Base-by-base conservation (phyloP, 2,113 vertebrate genomes). In the Melanostigma gelatinosum region DNA sequence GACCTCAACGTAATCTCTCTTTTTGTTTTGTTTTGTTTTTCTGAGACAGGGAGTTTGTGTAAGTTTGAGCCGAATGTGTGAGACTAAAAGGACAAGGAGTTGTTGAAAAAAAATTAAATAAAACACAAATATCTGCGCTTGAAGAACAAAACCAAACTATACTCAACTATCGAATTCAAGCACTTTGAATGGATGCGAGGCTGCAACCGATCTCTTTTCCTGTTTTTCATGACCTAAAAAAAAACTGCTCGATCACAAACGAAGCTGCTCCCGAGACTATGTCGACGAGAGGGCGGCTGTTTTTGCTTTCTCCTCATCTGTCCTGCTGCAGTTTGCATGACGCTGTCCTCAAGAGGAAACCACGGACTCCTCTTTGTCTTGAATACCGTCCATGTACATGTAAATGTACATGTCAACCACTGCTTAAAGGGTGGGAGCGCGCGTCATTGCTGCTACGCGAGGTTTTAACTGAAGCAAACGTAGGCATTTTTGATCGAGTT, bases 1-100 rank as follows among this genome's bases (percentile, higher is more conserved):
- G 12, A 95, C 95, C 71, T 95, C 96, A 50, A 97, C 97, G 87
- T 97, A 94, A 91, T 88, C 58, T 4, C 58, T 52, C 20, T 60
- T 50, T 27, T 54, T 22, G 24, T 54, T 54, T 57, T 27, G 4
- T 27, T 57, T 27, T 15, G 11, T 13, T 80, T n/a, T 52, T 8
- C 8, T 52, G 44, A 76, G 50, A 66, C 46, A 24, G 27, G 32
- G 63, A 54, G 72, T 74, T 74, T 55, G 5, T 60, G 50, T 62
- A 18, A 38, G 65, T 34, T 50, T 44, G 32, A 29, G 54, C n/a
- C 22, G 4, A 4, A 12, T 55, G 24, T 27, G 54, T 4, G 32
- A 74, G 71, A 80, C 68, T 24, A 29, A 64, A 68, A 75, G 69
- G 44, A 82, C 34, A 38, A 72, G 62, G 55, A 6, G 57, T 55